Conservation (phyloP, 2,888 invertebrate species). For the Chrysomela aeneicollis region DNA sequence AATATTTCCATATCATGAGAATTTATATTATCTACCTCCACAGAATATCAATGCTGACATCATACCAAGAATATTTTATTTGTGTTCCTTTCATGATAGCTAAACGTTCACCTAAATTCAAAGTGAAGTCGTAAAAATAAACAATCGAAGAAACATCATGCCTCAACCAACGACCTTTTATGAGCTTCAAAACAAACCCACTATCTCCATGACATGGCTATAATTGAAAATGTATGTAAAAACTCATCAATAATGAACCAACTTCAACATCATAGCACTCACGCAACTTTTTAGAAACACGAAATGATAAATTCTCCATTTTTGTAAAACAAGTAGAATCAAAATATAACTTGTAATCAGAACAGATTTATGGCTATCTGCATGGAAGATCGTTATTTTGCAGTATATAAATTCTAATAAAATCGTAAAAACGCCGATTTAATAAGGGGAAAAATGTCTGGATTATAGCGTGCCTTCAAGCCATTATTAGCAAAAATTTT, state of each 20-base stretch:
- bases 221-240: slow-evolving; percentile 36
- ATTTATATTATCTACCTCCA: too few species aligned
- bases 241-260: slow-evolving; percentile 35
- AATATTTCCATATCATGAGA: too few species aligned
- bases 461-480: slow-evolving; percentile 51
- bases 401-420: slow-evolving; percentile 42
- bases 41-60: too few species aligned
- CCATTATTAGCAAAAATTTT: slow-evolving; percentile 57
- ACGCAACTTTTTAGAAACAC: slow-evolving; percentile 36
- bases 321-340: slow-evolving; percentile 37
- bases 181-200: slow-evolving; percentile 12
- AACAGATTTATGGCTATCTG: slow-evolving; percentile 35
- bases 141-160: not conserved
- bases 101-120: not conserved
- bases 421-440: slow-evolving; percentile 36
- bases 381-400: slow-evolving; percentile 41
- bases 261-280: slow-evolving; percentile 33
- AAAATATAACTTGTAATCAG: slow-evolving; percentile 36
- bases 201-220: slow-evolving; percentile 33
- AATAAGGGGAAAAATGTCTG: slow-evolving; percentile 48
- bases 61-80: not conserved
- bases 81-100: not conserved
- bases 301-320: slow-evolving; percentile 34
- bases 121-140: not conserved
- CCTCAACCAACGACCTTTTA: slow-evolving; percentile 3